Conservation (phyloP, 2,888 invertebrate species). For the Perithous albicinctus region DNA sequence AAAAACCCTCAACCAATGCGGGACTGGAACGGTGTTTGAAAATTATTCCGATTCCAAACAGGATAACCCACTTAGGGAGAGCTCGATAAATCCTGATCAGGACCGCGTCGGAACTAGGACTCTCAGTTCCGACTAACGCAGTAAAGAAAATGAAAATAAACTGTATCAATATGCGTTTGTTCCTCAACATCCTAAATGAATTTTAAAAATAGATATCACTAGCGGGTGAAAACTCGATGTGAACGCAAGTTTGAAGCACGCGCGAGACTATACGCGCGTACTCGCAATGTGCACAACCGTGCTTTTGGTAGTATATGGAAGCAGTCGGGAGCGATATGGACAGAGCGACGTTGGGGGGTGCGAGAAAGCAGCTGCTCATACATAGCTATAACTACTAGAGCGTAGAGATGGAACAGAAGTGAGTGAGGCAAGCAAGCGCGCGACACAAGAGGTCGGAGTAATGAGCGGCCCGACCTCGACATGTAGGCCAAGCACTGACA, state of each 20-base stretch:
- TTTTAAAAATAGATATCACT: neutral
- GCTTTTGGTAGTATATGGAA: conserved; percentile 10
- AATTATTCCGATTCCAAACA: no score
- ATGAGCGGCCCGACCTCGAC: conserved; percentile 81
- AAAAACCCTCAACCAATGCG: no score
- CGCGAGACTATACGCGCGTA: neutral
- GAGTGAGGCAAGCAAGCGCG: conserved; percentile 50
- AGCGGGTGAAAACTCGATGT: neutral
- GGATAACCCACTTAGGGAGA: no score
- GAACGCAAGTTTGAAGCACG: conserved; percentile 1
- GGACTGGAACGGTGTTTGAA: no score
- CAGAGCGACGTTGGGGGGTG: neutral
- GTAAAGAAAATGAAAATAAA: no score
- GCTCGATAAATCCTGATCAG: no score
- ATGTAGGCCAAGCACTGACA: conserved; percentile 81
- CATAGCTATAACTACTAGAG: conserved; percentile 8
- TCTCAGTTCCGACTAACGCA: no score
- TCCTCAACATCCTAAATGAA: no score
- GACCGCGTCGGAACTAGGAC: no score
- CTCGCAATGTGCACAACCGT: conserved; percentile 33
- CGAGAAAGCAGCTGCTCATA: conserved; percentile 29
- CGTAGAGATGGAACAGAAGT: conserved; percentile 28
- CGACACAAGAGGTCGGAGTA: conserved; percentile 79
- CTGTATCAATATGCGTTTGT: no score
- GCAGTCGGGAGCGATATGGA: conserved; percentile 32